phyloP scores from a whole-genome alignment of 1,140 invertebrate genomes.

The Mercenaria mercenaria region DNA sequence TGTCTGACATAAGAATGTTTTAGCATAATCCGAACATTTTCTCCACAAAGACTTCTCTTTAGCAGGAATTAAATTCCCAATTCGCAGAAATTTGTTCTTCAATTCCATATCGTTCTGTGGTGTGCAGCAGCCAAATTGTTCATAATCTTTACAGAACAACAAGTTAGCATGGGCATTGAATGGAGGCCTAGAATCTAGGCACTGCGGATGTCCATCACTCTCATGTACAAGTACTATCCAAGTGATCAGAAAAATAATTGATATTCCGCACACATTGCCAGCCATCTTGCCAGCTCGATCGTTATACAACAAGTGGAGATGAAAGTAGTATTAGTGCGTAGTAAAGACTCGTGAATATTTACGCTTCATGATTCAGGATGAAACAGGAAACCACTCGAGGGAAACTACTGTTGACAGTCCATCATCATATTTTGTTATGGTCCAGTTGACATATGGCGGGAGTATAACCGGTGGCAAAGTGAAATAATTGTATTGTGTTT shows the following conservation, averaged over 20 bases:
- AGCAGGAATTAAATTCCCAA: conserved; percentile 44
- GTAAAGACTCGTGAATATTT: neutral
- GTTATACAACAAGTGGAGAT: conserved; percentile 2
- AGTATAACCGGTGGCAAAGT: neutral
- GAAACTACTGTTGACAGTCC: neutral
- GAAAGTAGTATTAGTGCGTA: neutral
- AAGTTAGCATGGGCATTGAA: conserved; percentile 72
- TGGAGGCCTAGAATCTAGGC: conserved; percentile 82
- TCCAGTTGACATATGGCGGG: neutral
- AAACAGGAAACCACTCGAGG: neutral
- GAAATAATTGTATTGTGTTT: no score
- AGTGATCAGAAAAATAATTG: neutral
- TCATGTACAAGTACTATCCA: neutral
- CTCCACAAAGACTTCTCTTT: conserved; percentile 41
- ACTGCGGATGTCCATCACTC: conserved; percentile 79
- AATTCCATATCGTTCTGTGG: conserved; percentile 67
- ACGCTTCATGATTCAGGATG: neutral
- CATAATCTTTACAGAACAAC: conserved; percentile 80
- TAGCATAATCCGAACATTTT: conserved; percentile 70
- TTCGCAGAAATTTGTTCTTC: conserved; percentile 46
- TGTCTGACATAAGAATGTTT: conserved; percentile 78
- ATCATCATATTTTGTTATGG: no score
- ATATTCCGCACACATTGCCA: neutral
- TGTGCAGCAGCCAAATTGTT: conserved; percentile 81
- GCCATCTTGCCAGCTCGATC: neutral